Conservation (phyloP, 2,888 invertebrate genomes). For the Latrodectus hesperus region DNA sequence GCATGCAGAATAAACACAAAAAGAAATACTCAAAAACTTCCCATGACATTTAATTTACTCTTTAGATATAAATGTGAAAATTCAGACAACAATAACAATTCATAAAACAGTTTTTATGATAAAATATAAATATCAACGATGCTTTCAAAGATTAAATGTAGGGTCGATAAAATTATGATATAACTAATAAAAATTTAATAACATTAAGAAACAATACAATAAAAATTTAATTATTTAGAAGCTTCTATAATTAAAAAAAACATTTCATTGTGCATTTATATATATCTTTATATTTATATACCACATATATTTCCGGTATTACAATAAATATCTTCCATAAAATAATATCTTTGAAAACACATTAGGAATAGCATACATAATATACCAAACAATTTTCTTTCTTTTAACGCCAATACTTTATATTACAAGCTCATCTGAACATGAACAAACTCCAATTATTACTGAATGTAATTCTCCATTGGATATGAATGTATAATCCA, state of each 20-base stretch:
- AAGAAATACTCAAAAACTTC: slow-evolving; percentile 24
- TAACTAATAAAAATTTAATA: neutral
- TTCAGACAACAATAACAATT: slow-evolving; percentile 13
- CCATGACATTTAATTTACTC: slow-evolving; percentile 18
- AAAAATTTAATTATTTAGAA: neutral
- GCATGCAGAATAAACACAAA: slow-evolving; percentile 28
- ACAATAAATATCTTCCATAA: neutral
- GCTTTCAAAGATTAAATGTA: neutral
- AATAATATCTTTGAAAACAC: neutral
- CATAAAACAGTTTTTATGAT: slow-evolving; percentile 33
- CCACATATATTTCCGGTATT: neutral
- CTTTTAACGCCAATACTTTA: slow-evolving; percentile 6
- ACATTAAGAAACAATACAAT: neutral
- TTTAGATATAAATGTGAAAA: slow-evolving; percentile 35
- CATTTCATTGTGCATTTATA: neutral
- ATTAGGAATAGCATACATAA: neutral
- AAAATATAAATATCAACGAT: slow-evolving; percentile 10
- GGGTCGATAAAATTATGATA: neutral
- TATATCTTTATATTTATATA: slow-evolving; percentile 4
- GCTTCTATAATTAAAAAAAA: neutral
- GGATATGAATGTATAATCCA: neutral
- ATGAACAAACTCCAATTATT: neutral
- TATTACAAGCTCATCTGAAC: slow-evolving; percentile 40
- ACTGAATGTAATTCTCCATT: slow-evolving; percentile 4
- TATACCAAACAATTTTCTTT: slow-evolving; percentile 4